Evolutionary conservation across 2,888 invertebrate genomes (phyloP), one percentile per base, ranked within the genome.

Genomic region (Eueremaeus valkanovi): DNA sequence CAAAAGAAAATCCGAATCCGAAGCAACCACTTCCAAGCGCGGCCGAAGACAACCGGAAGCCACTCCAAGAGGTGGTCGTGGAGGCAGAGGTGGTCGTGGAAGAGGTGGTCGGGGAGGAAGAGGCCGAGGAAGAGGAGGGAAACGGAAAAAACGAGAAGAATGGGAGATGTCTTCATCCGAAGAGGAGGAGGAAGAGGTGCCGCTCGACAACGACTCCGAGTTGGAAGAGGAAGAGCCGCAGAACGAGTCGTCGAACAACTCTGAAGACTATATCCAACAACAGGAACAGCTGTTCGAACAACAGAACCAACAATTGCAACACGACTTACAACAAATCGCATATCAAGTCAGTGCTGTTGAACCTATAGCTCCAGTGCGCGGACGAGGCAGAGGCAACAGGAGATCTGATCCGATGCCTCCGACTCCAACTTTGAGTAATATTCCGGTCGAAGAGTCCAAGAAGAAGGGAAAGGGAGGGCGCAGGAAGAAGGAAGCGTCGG

Each of bases 101-200:
- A n/a, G 66, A 18, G 21, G 36, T 3, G 36, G 66, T 3, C 11
- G 66, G 2, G 11, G 36, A 3, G 66, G 66, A n/a, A 66, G 66
- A 66, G 66, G 66, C 36, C 66, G 66, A 21, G 66, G 66, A n/a
- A 33, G 66, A 33, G 61, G 61, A 29, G 11, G 61, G 13, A 31
- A 31, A 1, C 3, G 58, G 3, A 5, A 6, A 18, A 61, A 33
- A 16, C 9, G 31, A 3, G 33, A 61, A 29, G 61, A 61, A 31
- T 66, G 66, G 66, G 66, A 66, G 36, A 66, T 36, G 33, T 33
- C 21, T 66, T 66, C 66, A 16, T 27, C 27, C 6, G 63, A 63
- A 3, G 66, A 66, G 9, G 66, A 66, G 11, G 66, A 66, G 36
- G 66, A 66, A 66, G 66, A 21, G 13, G 36, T 36, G 8, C 21